phyloP scores from a whole-genome alignment of 2,113 vertebrate genomes.

The Motacilla tschutschensis region DNA sequence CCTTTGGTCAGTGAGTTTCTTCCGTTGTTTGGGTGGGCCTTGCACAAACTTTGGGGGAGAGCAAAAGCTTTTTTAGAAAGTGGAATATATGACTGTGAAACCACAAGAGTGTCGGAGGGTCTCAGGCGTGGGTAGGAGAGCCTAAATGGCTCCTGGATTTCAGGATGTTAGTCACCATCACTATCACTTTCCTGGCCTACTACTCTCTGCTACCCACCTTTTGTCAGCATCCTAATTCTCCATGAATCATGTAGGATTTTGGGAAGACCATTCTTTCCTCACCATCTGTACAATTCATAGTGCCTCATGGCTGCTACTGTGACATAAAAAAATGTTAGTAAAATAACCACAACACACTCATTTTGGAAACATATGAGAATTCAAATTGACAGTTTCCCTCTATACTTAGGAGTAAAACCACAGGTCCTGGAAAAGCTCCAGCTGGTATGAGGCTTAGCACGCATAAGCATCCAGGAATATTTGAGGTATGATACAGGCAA shows the following conservation, averaged over 20 bases:
- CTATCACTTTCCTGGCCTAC: neutral
- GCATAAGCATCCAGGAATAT: neutral
- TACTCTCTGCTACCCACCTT: slow-evolving; percentile 18
- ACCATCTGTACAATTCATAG: neutral
- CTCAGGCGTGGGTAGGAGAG: slow-evolving; percentile 12
- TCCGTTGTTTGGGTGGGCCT: slow-evolving; percentile 55
- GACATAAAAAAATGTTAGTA: slow-evolving; percentile 14
- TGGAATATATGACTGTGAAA: slow-evolving; percentile 58
- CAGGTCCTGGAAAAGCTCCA: slow-evolving; percentile 42
- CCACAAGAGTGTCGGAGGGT: slow-evolving; percentile 2
- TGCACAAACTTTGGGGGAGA: slow-evolving; percentile 13
- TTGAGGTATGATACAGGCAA: slow-evolving; percentile 28
- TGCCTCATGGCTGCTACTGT: neutral
- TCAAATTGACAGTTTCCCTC: slow-evolving; percentile 37
- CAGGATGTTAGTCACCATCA: slow-evolving; percentile 42
- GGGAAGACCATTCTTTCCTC: slow-evolving; percentile 12
- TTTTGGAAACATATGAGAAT: slow-evolving; percentile 44
- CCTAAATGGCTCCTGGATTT: slow-evolving; percentile 8
- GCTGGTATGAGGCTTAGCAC: slow-evolving; percentile 2
- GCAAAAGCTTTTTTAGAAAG: neutral
- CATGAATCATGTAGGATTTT: slow-evolving; percentile 24
- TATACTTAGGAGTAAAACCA: slow-evolving; percentile 49
- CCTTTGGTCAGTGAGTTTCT: slow-evolving; percentile 7
- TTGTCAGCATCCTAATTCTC: slow-evolving; percentile 8
- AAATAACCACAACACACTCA: slow-evolving; percentile 27